phyloP scores from a whole-genome alignment of 1,140 invertebrate genomes.

The Eriosoma lanigerum region DNA sequence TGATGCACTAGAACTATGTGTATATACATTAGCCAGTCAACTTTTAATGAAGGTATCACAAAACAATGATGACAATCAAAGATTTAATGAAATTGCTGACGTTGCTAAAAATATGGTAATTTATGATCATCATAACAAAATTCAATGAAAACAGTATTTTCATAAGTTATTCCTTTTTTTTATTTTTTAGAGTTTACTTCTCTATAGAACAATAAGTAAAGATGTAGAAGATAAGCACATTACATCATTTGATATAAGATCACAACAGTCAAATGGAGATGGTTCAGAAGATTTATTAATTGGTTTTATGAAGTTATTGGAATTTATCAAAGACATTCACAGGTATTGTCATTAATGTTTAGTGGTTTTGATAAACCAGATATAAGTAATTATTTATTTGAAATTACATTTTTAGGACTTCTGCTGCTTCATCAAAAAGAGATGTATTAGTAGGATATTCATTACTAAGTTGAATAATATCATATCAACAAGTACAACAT shows the following conservation, averaged over 20 bases:
- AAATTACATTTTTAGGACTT: background rate
- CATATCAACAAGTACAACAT: background rate
- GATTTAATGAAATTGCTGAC: slow-evolving; percentile 30
- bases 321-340: slow-evolving; percentile 50
- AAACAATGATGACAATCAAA: slow-evolving; percentile 34
- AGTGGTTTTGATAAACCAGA: background rate
- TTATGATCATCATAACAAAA: background rate
- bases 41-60: slow-evolving; percentile 47
- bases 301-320: slow-evolving; percentile 47
- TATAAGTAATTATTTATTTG: background rate
- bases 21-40: slow-evolving; percentile 43
- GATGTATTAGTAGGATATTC: background rate
- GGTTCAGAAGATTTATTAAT: slow-evolving; percentile 38
- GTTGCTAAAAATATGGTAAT: slow-evolving; percentile 43
- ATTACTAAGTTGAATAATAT: background rate
- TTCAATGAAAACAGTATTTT: too few relatives aligned
- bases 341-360: background rate
- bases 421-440: background rate
- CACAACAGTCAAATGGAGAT: slow-evolving; percentile 42
- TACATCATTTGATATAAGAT: slow-evolving; percentile 44
- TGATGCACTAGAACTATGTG: slow-evolving; percentile 36
- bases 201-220: slow-evolving; percentile 47
- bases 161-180: too few relatives aligned
- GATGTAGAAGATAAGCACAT: slow-evolving; percentile 35
- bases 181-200: slow-evolving; percentile 41